Base-by-base conservation (phyloP, 2,888 invertebrate species). In the Caenorhabditis virilis region DNA sequence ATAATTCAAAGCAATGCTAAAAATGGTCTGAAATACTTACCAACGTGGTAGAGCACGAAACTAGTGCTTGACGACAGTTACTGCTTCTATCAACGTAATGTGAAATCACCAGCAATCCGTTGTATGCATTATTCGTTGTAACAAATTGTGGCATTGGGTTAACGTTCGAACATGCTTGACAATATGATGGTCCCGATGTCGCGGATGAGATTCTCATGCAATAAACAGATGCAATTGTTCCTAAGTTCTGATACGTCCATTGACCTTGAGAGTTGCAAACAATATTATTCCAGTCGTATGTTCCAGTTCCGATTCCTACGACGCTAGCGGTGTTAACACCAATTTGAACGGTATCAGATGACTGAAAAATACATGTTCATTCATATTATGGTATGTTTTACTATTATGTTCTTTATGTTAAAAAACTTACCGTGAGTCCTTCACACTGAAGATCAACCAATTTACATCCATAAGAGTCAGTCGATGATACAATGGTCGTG, bases 41-140 rank as follows among this genome's bases (percentile, higher is more conserved):
- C 54, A 58, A 50, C 2, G 63, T 63, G 13, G 57, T 23, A 43
- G 47, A 48, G 23, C 63, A 63, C 22, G 49, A 47, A 22, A 63
- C 50, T 18, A 33, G 43, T 0, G 64, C 64, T 39, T 59, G 55
- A 16, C 48, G 35, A 33, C 64, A 64, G 16, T 38, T n/a, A 16
- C 58, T 51, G 13, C 42, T 26, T 15, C 47, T 35, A 33, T 63
- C 58, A n/a, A 43, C 45, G 50, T 53, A 68, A 16, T 66, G 69
- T 27, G 55, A 61, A 9, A 72, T 58, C 1, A 69, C 63, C 9
- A 72, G 18, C 69, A 72, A 63, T 64, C 72, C 72, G 39, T 72
- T 58, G 50, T 71, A 70, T 13, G 11, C 22, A 4, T 27, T 22
- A n/a, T 49, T 42, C 5, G 56, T 16, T 23, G 48, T 13, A 2